Conservation (phyloP, 2,797 vertebrate genomes). For the Buceros bicornis region DNA sequence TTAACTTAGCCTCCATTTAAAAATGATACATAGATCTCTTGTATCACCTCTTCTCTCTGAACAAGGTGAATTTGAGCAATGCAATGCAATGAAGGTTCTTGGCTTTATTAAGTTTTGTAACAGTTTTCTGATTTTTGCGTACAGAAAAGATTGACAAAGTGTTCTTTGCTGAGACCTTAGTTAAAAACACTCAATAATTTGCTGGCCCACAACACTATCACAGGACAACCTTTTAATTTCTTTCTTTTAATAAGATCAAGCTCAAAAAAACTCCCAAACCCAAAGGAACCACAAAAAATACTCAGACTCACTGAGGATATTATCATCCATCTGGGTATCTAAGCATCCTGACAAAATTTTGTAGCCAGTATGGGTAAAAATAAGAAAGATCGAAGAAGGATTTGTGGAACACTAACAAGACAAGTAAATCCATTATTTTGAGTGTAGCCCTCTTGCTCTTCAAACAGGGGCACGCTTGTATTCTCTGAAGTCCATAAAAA, state of each 20-base stretch:
- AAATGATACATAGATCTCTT: neutral
- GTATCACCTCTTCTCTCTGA: neutral
- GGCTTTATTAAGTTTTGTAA: neutral
- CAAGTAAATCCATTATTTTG: neutral
- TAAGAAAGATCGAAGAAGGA: neutral
- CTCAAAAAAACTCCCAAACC: fast-evolving
- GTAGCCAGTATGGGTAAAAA: neutral
- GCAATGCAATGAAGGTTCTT: neutral
- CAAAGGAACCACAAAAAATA: too few species aligned
- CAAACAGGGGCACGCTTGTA: neutral
- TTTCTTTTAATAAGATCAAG: neutral
- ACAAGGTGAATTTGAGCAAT: neutral
- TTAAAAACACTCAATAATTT: neutral
- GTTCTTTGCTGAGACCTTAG: neutral
- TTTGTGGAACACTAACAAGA: neutral
- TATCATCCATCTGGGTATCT: neutral
- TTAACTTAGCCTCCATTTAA: neutral
- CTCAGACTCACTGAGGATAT: neutral
- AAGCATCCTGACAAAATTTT: neutral
- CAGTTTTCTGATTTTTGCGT: neutral
- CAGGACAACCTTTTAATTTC: neutral
- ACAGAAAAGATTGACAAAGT: neutral
- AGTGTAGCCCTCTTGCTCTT: neutral
- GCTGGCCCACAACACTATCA: neutral
- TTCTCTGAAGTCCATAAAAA: neutral